Evolutionary conservation across 2,113 vertebrate genomes (phyloP), one percentile per base, ranked within the genome.

Genomic region (Jacana jacana): DNA sequence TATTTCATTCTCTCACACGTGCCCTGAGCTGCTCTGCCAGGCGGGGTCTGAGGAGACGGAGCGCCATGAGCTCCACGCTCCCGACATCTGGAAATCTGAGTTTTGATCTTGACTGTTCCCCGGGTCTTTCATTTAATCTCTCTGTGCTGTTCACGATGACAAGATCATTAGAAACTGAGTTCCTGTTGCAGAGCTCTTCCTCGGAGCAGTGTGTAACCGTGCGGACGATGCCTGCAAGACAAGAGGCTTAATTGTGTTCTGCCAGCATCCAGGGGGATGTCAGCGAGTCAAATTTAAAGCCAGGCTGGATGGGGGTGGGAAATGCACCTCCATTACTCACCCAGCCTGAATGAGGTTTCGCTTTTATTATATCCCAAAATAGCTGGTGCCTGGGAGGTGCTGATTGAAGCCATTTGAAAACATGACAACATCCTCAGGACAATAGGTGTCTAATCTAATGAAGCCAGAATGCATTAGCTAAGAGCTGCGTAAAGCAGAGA

Each of bases 401-500:
- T 96, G 94, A 94, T 78, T 95, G 95, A 92, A 96, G 83, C 94
- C 93, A 92, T 97, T 96, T 96, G 96, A 96, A 95, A 97, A 97
- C 96, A 96, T 87, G 95, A 97, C 95, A 97, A 96, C 94, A 78
- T 95, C 95, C 94, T 82, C 35, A 5, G 94, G 95, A 96, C 95
- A 88, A 95, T 92, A 81, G 86, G 93, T 75, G 96, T 93, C 95
- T 96, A 91, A 97, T 97, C 91, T 93, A 95, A 96, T 90, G 91
- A 84, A 96, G 96, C 40, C 86, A 93, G 91, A 85, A 93, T 8
- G 5, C 89, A 94, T 97, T 97, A 97, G 93, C 86, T 81, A 70
- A 95, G 93, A 92, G 87, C 91, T 93, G 83, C 49, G 10, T 69
- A 94, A 77, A 91, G 83, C 1, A 4, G 40, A 72, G 94, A 82